These are phyloP conservation scores for Anoplophora glabripennis DNA, from an alignment of 1,140 invertebrate genomes.

Conservation along the genomic window DNA sequence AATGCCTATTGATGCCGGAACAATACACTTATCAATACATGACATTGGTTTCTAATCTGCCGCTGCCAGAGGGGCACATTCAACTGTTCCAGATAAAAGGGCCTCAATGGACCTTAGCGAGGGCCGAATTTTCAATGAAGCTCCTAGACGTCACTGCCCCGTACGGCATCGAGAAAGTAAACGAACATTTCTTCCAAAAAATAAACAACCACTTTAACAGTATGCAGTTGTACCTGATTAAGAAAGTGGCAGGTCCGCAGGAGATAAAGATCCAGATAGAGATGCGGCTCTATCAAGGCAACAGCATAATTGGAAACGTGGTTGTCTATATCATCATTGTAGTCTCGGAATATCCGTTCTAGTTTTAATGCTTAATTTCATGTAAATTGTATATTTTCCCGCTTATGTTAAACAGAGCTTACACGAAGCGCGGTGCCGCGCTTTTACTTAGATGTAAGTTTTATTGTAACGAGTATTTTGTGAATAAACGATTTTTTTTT, in stretches of 20 bases:
- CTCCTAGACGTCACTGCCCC: constrained; percentile 64
- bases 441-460: no score
- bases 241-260: constrained; percentile 77
- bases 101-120: constrained; percentile 64
- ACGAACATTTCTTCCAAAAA: constrained; percentile 61
- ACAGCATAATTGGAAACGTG: constrained; percentile 70
- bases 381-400: not conserved
- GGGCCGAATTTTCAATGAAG: constrained; percentile 72
- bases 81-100: constrained; percentile 87
- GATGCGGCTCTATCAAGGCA: constrained; percentile 78
- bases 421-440: no score
- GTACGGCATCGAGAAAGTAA: constrained; percentile 58
- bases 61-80: constrained; percentile 66
- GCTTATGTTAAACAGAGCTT: no score
- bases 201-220: constrained; percentile 28
- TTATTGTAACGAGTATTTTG: no score
- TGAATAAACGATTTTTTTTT: no score
- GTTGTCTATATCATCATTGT: constrained; percentile 81
- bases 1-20: constrained; percentile 73
- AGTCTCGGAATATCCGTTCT: constrained; percentile 82
- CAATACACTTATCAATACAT: constrained; percentile 90
- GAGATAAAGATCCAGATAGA: constrained; percentile 82
- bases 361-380: constrained; percentile 33
- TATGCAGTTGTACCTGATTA: constrained; percentile 69
- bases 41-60: constrained; percentile 80